A percentile compares a stretch with the other conserved stretches of the same genome.
These are phyloP conservation scores for Drosophila birchii DNA, from an alignment of 2,888 invertebrate species.

Conservation along the genomic window DNA sequence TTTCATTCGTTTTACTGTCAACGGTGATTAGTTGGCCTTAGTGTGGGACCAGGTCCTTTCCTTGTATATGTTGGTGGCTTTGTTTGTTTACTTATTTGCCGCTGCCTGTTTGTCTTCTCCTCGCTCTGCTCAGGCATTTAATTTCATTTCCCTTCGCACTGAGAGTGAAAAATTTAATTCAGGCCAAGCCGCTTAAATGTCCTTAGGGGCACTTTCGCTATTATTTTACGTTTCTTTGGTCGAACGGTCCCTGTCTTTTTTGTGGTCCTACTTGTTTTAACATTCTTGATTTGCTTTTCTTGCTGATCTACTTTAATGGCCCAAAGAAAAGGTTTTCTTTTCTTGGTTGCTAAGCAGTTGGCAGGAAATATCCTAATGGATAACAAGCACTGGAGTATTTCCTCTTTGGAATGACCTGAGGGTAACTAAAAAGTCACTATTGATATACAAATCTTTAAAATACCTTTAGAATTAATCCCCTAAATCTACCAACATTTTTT, in stretches of 20 bases:
- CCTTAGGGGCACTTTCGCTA: slow-evolving; percentile 43
- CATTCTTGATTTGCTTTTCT: neutral
- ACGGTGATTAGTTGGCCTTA: slow-evolving; percentile 76
- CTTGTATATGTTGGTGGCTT: neutral
- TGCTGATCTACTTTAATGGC: slow-evolving; percentile 3
- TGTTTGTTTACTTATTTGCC: slow-evolving; percentile 16
- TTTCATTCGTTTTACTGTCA: slow-evolving; percentile 62
- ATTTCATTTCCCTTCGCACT: slow-evolving; percentile 24
- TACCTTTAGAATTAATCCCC: neutral
- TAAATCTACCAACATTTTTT: too few species aligned
- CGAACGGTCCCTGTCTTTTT: slow-evolving; percentile 1
- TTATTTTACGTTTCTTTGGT: slow-evolving; percentile 44
- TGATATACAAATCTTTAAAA: neutral
- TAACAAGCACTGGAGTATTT: neutral
- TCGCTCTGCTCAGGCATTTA: slow-evolving; percentile 16
- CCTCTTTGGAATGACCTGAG: too few species aligned
- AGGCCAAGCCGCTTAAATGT: slow-evolving; percentile 55
- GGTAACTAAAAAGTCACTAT: neutral
- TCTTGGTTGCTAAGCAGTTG: neutral
- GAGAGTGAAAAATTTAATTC: slow-evolving; percentile 63
- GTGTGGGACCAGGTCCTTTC: slow-evolving; percentile 8
- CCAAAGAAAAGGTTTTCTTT: slow-evolving; percentile 4
- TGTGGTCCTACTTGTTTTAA: slow-evolving; percentile 5
- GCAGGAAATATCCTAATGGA: neutral
- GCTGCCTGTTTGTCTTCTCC: slow-evolving; percentile 12